Conservation (phyloP, 2,888 invertebrate genomes). For the Neoaliturus tenellus region DNA sequence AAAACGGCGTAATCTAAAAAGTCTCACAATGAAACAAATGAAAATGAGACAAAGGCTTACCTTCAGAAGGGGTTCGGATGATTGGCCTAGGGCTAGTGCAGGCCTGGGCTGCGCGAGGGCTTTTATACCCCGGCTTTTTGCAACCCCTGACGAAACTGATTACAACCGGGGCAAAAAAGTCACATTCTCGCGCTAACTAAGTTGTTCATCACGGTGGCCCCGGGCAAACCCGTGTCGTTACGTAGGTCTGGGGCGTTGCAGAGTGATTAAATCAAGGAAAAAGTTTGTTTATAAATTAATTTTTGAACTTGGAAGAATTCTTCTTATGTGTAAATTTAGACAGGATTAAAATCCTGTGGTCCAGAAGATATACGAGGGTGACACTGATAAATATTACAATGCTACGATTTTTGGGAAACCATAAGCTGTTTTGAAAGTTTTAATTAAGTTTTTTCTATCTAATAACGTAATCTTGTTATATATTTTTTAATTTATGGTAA, state of each 20-base stretch:
- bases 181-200: neutral
- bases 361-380: no score
- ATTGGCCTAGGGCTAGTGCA: neutral
- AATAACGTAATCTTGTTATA: no score
- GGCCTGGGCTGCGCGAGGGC: neutral
- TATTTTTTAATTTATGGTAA: no score
- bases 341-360: no score
- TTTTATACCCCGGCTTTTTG: slow-evolving; percentile 8
- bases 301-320: neutral
- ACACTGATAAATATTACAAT: no score
- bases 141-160: slow-evolving; percentile 8
- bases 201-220: neutral
- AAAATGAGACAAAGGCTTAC: slow-evolving; percentile 35
- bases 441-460: no score
- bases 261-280: neutral
- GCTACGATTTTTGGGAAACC: no score
- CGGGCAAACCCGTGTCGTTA: neutral
- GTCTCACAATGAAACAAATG: slow-evolving; percentile 24
- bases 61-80: neutral
- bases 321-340: neutral
- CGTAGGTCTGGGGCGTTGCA: neutral
- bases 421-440: no score
- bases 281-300: neutral
- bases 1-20: slow-evolving; percentile 33
- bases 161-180: neutral